Conservation (phyloP, 2,888 invertebrate species). For the Spodoptera exigua region DNA sequence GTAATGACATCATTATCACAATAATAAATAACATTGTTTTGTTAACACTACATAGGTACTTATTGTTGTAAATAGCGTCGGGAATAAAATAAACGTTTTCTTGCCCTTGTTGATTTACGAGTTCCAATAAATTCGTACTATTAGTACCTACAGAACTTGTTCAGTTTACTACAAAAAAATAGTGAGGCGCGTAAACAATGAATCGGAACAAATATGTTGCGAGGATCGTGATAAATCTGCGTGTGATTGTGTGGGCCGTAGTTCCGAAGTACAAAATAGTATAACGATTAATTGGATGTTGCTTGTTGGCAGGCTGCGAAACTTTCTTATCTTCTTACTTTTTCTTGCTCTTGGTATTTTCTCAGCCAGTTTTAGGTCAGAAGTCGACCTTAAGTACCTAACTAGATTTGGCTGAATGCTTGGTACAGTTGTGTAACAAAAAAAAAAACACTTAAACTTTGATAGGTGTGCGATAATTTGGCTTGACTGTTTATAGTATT, state of each 20-base stretch:
- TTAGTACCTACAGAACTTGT: slow-evolving; percentile 13
- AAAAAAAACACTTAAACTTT: no score
- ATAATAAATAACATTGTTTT: slow-evolving; percentile 1
- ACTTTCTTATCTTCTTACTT: not conserved
- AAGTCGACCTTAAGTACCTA: no score
- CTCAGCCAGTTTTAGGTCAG: no score
- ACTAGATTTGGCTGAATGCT: no score
- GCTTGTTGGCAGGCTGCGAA: no score
- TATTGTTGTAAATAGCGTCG: not conserved
- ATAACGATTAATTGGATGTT: not conserved
- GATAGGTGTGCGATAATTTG: no score
- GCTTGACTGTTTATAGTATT: no score
- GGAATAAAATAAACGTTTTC: not conserved
- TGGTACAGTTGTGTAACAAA: no score
- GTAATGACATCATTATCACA: not conserved
- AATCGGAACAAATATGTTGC: slow-evolving; percentile 23
- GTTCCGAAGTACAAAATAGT: slow-evolving; percentile 3
- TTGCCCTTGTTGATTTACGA: slow-evolving; percentile 26
- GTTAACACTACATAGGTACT: not conserved
- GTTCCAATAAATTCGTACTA: slow-evolving; percentile 23
- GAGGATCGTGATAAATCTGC: slow-evolving; percentile 11
- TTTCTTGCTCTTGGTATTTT: no score
- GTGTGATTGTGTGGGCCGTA: not conserved
- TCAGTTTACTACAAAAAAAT: slow-evolving; percentile 22
- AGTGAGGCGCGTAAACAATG: slow-evolving; percentile 23